Evolutionary conservation across 1,140 invertebrate species (phyloP).

Genomic region (Hyposmocoma kahamanoa): DNA sequence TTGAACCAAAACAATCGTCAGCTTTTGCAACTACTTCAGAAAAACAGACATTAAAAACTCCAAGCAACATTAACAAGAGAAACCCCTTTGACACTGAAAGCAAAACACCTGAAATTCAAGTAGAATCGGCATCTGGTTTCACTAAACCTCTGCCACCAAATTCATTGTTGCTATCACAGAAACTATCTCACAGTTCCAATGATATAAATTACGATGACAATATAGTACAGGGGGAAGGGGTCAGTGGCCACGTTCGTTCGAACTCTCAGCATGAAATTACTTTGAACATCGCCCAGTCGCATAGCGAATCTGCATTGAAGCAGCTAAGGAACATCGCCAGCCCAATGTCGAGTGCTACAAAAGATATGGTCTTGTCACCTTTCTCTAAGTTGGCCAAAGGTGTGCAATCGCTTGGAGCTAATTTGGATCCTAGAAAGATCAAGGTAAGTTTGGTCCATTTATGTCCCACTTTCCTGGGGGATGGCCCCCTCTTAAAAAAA

Average conservation of each 20-base stretch:
- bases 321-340: constrained; percentile 79
- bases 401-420: constrained; percentile 87
- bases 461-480: too few relatives aligned
- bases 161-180: constrained; percentile 74
- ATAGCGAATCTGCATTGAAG: constrained; percentile 85
- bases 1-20: constrained; percentile 23
- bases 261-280: constrained; percentile 78
- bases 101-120: constrained; percentile 57
- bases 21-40: constrained; percentile 54
- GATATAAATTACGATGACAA: constrained; percentile 72
- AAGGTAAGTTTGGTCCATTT: constrained; percentile 66
- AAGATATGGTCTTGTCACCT: constrained; percentile 82
- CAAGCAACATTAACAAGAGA: constrained; percentile 59
- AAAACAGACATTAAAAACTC: constrained; percentile 42
- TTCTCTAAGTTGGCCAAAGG: constrained; percentile 89
- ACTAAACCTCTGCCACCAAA: constrained; percentile 69
- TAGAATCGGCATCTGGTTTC: too few relatives aligned
- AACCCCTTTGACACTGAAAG: constrained; percentile 69
- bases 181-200: constrained; percentile 80
- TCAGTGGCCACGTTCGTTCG: constrained; percentile 73
- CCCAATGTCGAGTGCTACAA: constrained; percentile 78
- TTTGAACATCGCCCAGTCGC: constrained; percentile 82
- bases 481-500: too few relatives aligned
- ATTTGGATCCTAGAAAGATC: constrained; percentile 87
- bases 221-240: constrained; percentile 32